Base-by-base conservation (phyloP, 2,797 vertebrate genomes). In the Catamblyrhynchus diadema region DNA sequence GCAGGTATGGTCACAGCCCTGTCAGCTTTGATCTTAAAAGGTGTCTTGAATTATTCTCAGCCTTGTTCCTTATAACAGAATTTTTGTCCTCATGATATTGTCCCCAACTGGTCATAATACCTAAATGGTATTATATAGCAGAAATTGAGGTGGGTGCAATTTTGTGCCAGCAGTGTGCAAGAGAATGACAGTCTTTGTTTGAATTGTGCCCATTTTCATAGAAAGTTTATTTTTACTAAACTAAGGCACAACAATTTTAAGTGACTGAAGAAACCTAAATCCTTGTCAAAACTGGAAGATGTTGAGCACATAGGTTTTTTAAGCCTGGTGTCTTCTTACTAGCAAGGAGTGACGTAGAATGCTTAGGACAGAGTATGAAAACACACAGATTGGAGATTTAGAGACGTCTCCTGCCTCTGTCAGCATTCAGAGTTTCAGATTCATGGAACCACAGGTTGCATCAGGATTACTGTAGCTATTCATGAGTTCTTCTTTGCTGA, bases 261-360 rank as follows among this genome's bases (percentile, higher is more conserved):
- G 20, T 53, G 57, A 57, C 41, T 64, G 78, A 64, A 77, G 51
- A 66, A 93, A 64, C 6, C 3, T 33, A 30, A 56, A 57, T 80
- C 15, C 6, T 59, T 75, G 16, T 75, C 12, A 44, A 54, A 91
- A 44, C 8, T n/a, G 35, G 25, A 44, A 92, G 56, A 48, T 25
- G 2, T 77, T 86, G 16, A 64, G 9, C 16, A 23, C 4, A 14
- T 56, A 25, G 20, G 8, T 22, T 93, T 95, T 56, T 82, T 75
- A 77, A 73, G 37, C 16, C 30, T 19, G 4, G 0, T 51, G 21
- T 91, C n/a, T 30, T 79, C 48, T 71, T 61, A 15, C 21, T 60
- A 20, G 22, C 22, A 25, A 8, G 17, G 19, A 25, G 17, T 0
- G 1, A 14, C 3, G 35, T 22, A 2, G 0, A 3, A 50, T 50